Evolutionary conservation across 2,113 vertebrate genomes (phyloP), one percentile per base, ranked within the genome.

Genomic region (Corythornis vintsioides): DNA sequence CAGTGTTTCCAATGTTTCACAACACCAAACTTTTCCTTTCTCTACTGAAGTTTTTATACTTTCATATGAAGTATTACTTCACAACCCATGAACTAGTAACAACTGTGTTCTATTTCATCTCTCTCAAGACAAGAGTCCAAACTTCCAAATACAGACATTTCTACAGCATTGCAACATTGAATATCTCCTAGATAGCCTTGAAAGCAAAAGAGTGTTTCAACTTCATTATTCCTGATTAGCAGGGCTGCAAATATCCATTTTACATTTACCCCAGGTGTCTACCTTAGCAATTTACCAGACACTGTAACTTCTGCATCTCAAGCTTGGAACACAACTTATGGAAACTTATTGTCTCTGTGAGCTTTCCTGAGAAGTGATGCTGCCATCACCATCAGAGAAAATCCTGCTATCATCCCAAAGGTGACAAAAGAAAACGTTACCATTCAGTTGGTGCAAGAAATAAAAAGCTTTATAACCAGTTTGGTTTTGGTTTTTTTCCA

Each of bases 391-490:
- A 53, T 5, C 59, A 29, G 29, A 81, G 47, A 35, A 90, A 79
- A 59, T 2, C 3, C 5, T 9, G 2, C 29, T 13, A 15, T 21
- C 48, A 25, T 25, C 45, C 65, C 45, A 52, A 64, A 63, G 19
- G 25, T 9, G 33, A 24, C n/a, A 40, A 28, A n/a, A 28, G 13
- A 60, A 45, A 56, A 73, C n/a, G 24, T 79, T 28, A 33, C 6
- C 11, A 7, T 9, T 45, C 28, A 55, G 26, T 6, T 12, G 9
- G 10, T 28, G 9, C n/a, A 48, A 40, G 10, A 61, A 69, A 2
- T 3, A 3, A 11, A 53, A 38, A 40, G 33, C 4, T 2, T 4
- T 42, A 7, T 9, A 61, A 31, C 3, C 3, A 38, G 38, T 38
- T 38, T 10, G 10, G 38, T 38, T 38, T 38, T 38, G 7, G 6